These are phyloP conservation scores for Plodia interpunctella DNA, from an alignment of 1,140 invertebrate species.

Conservation along the genomic window DNA sequence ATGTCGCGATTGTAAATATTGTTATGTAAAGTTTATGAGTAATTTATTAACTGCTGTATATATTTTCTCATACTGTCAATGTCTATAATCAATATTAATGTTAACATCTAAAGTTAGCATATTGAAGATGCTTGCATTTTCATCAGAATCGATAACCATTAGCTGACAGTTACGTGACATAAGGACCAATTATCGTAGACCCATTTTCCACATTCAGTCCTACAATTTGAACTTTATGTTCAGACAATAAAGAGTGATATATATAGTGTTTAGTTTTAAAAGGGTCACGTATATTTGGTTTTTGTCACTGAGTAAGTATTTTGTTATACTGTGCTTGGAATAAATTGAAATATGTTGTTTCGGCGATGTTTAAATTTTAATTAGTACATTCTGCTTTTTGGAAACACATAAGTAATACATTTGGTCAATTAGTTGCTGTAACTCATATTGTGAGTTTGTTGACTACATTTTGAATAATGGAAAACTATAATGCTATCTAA, in stretches of 20 bases:
- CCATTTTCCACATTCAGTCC: background rate
- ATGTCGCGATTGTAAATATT: too few relatives aligned
- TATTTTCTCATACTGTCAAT: too few relatives aligned
- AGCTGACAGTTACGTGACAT: slow-evolving; percentile 1
- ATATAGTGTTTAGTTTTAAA: background rate
- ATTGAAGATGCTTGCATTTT: background rate
- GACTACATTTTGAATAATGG: too few relatives aligned
- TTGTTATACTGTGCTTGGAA: background rate
- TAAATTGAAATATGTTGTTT: background rate
- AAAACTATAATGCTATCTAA: too few relatives aligned
- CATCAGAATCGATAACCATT: background rate
- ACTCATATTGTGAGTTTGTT: too few relatives aligned
- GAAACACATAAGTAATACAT: background rate
- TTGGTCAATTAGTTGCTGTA: too few relatives aligned
- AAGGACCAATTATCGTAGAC: background rate
- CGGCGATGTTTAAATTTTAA: background rate
- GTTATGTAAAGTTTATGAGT: too few relatives aligned
- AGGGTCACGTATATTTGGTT: background rate
- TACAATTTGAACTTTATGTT: background rate
- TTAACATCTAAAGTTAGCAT: background rate
- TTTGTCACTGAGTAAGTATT: background rate
- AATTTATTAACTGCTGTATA: too few relatives aligned
- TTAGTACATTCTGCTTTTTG: background rate
- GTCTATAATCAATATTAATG: background rate
- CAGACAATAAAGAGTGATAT: background rate